phyloP scores from a whole-genome alignment of 2,113 vertebrate genomes.

The Datnioides undecimradiatus region DNA sequence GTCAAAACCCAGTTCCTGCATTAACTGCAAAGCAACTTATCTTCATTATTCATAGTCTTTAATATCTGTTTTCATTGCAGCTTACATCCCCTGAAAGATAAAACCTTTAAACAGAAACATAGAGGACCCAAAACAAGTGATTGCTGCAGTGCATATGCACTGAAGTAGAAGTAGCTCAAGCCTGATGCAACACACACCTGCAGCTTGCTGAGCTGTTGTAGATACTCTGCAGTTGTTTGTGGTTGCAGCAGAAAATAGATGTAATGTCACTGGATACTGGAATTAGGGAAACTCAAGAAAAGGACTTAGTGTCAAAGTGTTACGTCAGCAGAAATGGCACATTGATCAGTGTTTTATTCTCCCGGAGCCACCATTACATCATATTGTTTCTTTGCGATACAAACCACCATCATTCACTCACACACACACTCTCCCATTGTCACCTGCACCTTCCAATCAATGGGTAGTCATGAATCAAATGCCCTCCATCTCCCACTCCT shows the following conservation, averaged over 20 bases:
- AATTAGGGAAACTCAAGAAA: background rate
- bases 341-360: background rate
- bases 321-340: background rate
- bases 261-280: background rate
- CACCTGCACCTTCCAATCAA: conserved; percentile 16
- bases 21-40: too few relatives aligned
- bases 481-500: background rate
- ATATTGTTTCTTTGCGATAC: background rate
- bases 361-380: background rate
- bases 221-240: background rate
- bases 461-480: conserved; percentile 19
- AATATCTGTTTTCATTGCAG: too few relatives aligned
- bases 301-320: background rate
- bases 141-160: background rate
- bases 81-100: too few relatives aligned
- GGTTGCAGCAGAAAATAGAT: background rate
- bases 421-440: background rate
- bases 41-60: too few relatives aligned
- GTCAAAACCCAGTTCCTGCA: too few relatives aligned
- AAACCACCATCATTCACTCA: background rate
- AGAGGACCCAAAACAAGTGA: background rate
- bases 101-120: too few relatives aligned
- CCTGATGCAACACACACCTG: background rate
- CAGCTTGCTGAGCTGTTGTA: background rate
- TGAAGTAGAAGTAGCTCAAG: background rate